Conservation (phyloP, 2,113 vertebrate genomes). For the Neoarius graeffei region DNA sequence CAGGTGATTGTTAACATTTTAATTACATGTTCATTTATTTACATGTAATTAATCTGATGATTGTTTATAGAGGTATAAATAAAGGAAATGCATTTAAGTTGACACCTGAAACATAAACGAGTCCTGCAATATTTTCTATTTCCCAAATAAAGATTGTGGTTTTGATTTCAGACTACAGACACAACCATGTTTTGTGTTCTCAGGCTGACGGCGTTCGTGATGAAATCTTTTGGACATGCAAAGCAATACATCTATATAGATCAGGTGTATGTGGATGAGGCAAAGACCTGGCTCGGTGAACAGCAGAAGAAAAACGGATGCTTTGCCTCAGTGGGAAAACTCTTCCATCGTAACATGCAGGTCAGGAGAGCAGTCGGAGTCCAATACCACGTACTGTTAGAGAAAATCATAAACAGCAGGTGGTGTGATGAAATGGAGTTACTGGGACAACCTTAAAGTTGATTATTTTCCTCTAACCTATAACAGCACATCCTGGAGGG, state of each 20-base stretch:
- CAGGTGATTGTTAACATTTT: too few species aligned
- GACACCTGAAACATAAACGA: neutral
- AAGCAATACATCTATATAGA: slow-evolving; percentile 49
- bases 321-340: slow-evolving; percentile 77
- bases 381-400: neutral
- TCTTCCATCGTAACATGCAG: slow-evolving; percentile 80
- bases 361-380: slow-evolving; percentile 60
- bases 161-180: neutral
- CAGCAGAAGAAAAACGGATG: slow-evolving; percentile 74
- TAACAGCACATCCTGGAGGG: neutral
- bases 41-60: neutral
- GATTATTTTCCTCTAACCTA: neutral
- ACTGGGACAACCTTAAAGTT: neutral
- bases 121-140: neutral
- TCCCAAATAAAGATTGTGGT: neutral
- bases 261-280: slow-evolving; percentile 64
- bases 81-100: neutral
- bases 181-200: neutral
- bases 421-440: neutral
- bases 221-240: slow-evolving; percentile 78
- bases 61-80: neutral
- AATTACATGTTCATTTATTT: neutral
- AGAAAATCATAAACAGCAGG: neutral
- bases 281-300: slow-evolving; percentile 73
- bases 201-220: slow-evolving; percentile 86